Evolutionary conservation across 2,888 invertebrate species (phyloP).

Genomic region (Scaptomyza flava): DNA sequence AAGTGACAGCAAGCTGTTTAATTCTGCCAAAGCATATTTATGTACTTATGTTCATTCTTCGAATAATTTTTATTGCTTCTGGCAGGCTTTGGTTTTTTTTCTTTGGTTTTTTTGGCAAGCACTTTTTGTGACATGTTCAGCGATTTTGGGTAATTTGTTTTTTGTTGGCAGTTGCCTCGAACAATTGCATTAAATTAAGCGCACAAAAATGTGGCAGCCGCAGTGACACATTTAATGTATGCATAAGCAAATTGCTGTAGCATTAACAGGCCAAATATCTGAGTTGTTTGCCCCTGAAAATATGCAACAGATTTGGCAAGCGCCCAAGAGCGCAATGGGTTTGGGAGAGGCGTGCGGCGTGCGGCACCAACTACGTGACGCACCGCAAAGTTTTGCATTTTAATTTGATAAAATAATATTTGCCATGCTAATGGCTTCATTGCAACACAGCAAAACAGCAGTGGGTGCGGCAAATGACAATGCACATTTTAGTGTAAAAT

Average conservation of each 20-base stretch:
- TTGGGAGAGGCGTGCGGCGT: background rate
- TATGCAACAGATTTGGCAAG: conserved; percentile 47
- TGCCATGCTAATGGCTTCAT: conserved; percentile 76
- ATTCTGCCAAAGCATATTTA: background rate
- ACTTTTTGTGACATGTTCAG: conserved; percentile 14
- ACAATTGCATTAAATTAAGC: conserved; percentile 65
- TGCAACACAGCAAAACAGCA: conserved; percentile 10
- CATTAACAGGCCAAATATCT: conserved; percentile 57
- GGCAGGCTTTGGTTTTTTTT: conserved; percentile 13
- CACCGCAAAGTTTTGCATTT: conserved; percentile 66
- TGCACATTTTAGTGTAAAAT: conserved; percentile 49
- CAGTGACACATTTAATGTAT: conserved; percentile 59
- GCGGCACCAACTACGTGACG: conserved; percentile 70
- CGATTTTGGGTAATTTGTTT: conserved; percentile 1
- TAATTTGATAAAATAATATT: conserved; percentile 79
- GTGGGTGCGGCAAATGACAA: conserved; percentile 33
- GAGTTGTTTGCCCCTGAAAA: conserved; percentile 44
- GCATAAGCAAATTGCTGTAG: conserved; percentile 71
- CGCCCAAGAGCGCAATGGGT: conserved; percentile 10
- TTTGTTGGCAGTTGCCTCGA: conserved; percentile 17
- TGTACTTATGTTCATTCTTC: background rate
- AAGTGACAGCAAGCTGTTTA: background rate
- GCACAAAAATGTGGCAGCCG: conserved; percentile 40
- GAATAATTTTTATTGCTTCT: conserved; percentile 23
- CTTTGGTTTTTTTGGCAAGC: conserved; percentile 34